Evolutionary conservation across 1,140 invertebrate species (phyloP).

Genomic region (Cydia fagiglandana): DNA sequence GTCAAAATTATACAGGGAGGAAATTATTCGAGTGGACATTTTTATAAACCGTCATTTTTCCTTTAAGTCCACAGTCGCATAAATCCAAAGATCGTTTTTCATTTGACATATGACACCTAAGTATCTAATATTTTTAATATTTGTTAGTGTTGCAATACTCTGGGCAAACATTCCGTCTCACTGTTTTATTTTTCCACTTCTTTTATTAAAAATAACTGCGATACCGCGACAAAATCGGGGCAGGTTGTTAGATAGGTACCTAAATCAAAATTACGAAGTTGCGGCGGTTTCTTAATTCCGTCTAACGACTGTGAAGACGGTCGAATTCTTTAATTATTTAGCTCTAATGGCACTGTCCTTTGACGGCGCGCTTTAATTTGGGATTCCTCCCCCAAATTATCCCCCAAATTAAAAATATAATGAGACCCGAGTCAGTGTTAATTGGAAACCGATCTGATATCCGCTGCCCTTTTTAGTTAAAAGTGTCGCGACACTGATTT

Average conservation of each 20-base stretch:
- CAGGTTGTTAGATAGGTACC: constrained; percentile 39
- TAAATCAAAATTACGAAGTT: constrained; percentile 70
- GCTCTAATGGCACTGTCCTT: constrained; percentile 76
- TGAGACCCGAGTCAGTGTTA: constrained; percentile 74
- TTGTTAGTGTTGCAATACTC: background rate
- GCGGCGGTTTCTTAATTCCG: constrained; percentile 68
- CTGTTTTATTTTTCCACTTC: background rate
- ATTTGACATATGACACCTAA: too few species aligned
- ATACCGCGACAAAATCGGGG: background rate
- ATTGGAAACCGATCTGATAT: constrained; percentile 76
- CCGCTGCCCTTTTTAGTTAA: constrained; percentile 50
- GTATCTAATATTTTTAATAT: too few species aligned
- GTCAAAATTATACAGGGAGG: too few species aligned
- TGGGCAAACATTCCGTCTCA: background rate
- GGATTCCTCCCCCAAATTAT: constrained; percentile 57
- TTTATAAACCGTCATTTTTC: too few species aligned
- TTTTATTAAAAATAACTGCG: background rate
- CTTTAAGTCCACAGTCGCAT: too few species aligned
- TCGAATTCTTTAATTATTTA: constrained; percentile 79
- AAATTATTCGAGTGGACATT: too few species aligned
- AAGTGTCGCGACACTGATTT: constrained; percentile 42
- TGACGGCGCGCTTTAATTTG: constrained; percentile 77
- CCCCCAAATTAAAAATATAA: constrained; percentile 79
- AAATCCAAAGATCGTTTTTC: too few species aligned
- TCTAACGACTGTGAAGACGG: constrained; percentile 73